Conservation (phyloP, 2,113 vertebrate species). For the Trochalopteron elliotii region DNA sequence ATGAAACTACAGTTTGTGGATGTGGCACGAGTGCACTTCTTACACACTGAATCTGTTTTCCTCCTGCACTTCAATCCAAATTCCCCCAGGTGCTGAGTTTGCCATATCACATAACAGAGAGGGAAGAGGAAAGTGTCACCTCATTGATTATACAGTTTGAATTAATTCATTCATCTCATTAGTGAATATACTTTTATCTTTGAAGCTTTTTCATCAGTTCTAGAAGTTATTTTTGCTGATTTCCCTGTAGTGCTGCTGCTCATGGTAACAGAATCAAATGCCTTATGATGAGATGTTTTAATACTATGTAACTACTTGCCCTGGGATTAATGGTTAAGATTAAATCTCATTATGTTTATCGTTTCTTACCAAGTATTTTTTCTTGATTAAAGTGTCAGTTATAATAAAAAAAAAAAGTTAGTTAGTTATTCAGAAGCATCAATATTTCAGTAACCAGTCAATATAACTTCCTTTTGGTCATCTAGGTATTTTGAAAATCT, state of each 20-base stretch:
- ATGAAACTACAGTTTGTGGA: rapidly evolving
- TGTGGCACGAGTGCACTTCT: background rate
- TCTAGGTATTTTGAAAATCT: background rate
- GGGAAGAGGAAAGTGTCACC: background rate
- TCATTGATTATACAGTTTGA: background rate
- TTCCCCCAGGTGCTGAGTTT: background rate
- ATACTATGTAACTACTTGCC: background rate
- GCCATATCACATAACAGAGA: background rate
- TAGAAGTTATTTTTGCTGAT: conserved; percentile 2
- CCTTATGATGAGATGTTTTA: background rate
- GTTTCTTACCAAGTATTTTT: background rate
- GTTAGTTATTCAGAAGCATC: background rate
- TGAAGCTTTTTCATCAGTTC: background rate
- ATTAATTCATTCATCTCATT: conserved; percentile 23
- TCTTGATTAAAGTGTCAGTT: background rate
- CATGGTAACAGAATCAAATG: background rate
- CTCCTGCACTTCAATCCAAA: background rate
- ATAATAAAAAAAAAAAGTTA: background rate
- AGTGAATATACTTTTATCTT: background rate
- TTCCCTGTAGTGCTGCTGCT: conserved; percentile 23
- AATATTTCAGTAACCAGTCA: background rate
- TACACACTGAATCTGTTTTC: background rate
- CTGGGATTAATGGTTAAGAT: background rate
- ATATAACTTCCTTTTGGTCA: background rate
- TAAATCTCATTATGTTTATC: background rate